Percentiles rank a stretch among this genome's conserved stretches.
Conservation (phyloP, 2,888 invertebrate species). For the Cerastis leucographa region DNA sequence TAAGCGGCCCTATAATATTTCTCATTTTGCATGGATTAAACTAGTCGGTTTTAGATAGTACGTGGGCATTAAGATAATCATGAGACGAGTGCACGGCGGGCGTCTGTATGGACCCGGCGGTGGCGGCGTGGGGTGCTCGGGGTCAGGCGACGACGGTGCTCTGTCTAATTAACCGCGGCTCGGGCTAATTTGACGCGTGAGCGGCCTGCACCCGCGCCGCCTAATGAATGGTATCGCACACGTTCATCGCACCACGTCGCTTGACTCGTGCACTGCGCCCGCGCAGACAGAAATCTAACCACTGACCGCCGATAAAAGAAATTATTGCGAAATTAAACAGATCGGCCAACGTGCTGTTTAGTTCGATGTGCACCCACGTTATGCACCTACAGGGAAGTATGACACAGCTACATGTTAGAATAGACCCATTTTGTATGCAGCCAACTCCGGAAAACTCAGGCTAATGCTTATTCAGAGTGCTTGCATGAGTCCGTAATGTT, state of each 20-base stretch:
- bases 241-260: constrained; percentile 87
- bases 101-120: constrained; percentile 47
- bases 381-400: constrained; percentile 61
- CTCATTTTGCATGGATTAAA: constrained; percentile 27
- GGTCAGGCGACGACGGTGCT: constrained; percentile 70
- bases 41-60: constrained; percentile 51
- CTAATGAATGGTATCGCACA: constrained; percentile 90
- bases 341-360: constrained; percentile 43
- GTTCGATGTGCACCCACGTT: constrained; percentile 49
- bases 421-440: constrained; percentile 69
- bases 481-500: constrained; percentile 82
- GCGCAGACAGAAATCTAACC: constrained; percentile 81
- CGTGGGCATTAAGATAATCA: constrained; percentile 60
- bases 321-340: constrained; percentile 71
- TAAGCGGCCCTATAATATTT: constrained; percentile 15
- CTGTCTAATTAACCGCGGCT: constrained; percentile 88
- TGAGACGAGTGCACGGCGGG: constrained; percentile 56
- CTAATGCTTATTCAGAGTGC: constrained; percentile 82
- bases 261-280: constrained; percentile 77
- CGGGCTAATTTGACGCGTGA: constrained; percentile 89
- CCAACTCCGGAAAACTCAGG: constrained; percentile 75
- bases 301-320: constrained; percentile 80
- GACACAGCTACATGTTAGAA: constrained; percentile 69
- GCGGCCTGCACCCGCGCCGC: constrained; percentile 77
- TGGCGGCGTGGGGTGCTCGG: constrained; percentile 67